Evolutionary conservation across 2,888 invertebrate species (phyloP).

Genomic region (Amphipyra berbera): DNA sequence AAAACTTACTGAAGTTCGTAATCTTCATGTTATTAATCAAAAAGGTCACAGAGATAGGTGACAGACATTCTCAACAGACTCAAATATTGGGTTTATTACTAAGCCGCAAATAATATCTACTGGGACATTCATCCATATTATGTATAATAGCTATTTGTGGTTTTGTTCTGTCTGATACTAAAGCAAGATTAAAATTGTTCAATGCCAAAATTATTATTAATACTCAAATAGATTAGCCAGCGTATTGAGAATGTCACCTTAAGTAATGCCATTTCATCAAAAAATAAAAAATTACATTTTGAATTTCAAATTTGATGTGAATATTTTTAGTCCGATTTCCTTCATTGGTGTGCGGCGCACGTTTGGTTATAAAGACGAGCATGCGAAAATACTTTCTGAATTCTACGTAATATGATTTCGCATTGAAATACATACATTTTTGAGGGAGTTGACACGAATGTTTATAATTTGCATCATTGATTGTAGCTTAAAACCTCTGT

Average conservation of each 20-base stretch:
- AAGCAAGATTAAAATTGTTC: slow-evolving; percentile 1
- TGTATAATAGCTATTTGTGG: no score
- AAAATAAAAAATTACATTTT: slow-evolving; percentile 24
- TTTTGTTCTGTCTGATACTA: slow-evolving; percentile 4
- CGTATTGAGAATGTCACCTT: slow-evolving; percentile 18
- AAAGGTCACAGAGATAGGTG: slow-evolving; percentile 21
- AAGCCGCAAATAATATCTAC: slow-evolving; percentile 38
- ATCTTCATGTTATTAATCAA: slow-evolving; percentile 25
- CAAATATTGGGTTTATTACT: slow-evolving; percentile 27
- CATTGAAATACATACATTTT: slow-evolving; percentile 38
- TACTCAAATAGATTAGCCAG: background rate
- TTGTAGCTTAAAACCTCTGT: slow-evolving; percentile 8
- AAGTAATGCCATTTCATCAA: slow-evolving; percentile 16
- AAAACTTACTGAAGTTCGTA: slow-evolving; percentile 21
- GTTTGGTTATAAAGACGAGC: slow-evolving; percentile 34
- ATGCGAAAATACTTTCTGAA: slow-evolving; percentile 47
- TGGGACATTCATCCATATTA: slow-evolving; percentile 20
- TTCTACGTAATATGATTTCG: slow-evolving; percentile 30
- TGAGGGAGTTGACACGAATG: slow-evolving; percentile 4
- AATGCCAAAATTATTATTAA: background rate
- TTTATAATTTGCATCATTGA: slow-evolving; percentile 30
- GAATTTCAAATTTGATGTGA: slow-evolving; percentile 36
- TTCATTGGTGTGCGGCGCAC: slow-evolving; percentile 33
- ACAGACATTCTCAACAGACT: slow-evolving; percentile 12
- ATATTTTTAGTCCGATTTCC: slow-evolving; percentile 33